Conservation (phyloP, 2,797 vertebrate species). For the Odontamblyopus rebecca region DNA sequence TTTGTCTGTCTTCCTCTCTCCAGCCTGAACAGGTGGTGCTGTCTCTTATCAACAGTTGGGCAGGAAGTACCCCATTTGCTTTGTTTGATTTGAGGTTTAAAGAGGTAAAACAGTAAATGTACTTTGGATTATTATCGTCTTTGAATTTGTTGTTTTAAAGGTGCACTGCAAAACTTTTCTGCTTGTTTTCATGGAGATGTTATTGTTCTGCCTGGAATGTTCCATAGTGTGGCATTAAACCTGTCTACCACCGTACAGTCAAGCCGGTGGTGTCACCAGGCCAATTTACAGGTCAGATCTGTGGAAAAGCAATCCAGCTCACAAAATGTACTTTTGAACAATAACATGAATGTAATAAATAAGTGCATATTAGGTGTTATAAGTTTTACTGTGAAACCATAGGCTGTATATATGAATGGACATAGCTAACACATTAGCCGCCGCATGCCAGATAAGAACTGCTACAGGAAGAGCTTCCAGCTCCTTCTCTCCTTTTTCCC, state of each 20-base stretch:
- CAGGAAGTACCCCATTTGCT: conserved; percentile 1
- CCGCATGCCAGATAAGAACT: no score
- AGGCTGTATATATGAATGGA: no score
- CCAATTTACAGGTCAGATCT: background rate
- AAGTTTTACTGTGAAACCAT: no score
- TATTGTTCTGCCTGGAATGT: background rate
- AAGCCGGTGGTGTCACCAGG: background rate
- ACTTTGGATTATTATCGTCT: background rate
- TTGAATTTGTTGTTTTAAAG: background rate
- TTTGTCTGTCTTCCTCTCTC: conserved; percentile 32
- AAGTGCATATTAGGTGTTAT: no score
- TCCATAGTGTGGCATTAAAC: background rate
- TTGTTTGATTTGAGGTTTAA: background rate
- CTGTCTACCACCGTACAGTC: background rate
- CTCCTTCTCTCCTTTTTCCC: no score
- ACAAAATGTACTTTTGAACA: no score
- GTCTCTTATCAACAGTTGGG: conserved; percentile 40
- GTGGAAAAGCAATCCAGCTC: no score
- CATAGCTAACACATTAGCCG: no score
- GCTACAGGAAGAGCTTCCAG: no score
- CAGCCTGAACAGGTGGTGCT: conserved; percentile 57
- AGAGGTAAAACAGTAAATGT: background rate
- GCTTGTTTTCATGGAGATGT: background rate
- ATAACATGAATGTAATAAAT: no score
- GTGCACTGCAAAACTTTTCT: background rate